These are phyloP conservation scores for Odontomyia ornata DNA, from an alignment of 2,888 invertebrate species.

Conservation along the genomic window DNA sequence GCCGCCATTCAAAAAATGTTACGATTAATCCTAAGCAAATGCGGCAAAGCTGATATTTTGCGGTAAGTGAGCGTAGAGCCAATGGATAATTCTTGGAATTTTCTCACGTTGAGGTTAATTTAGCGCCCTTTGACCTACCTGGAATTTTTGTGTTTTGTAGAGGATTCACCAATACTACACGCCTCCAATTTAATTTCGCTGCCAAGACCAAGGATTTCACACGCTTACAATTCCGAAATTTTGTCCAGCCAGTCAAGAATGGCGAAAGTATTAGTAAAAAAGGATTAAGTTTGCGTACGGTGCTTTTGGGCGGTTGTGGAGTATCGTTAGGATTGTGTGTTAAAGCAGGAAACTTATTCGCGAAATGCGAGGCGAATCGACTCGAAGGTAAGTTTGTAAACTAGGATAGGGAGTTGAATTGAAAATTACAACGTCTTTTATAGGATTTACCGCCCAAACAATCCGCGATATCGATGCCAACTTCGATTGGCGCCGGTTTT, in stretches of 20 bases:
- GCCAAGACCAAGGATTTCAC: slow-evolving; percentile 18
- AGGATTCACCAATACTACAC: slow-evolving; percentile 13
- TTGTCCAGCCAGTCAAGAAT: not conserved
- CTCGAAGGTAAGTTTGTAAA: slow-evolving; percentile 52
- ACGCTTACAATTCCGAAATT: slow-evolving; percentile 13
- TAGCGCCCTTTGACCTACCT: slow-evolving; percentile 27
- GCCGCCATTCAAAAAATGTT: slow-evolving; percentile 26
- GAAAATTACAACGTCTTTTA: not conserved
- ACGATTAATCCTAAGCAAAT: slow-evolving; percentile 31
- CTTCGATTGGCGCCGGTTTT: slow-evolving; percentile 83
- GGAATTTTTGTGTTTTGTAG: slow-evolving; percentile 1
- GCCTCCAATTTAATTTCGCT: slow-evolving; percentile 24
- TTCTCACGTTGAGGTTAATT: slow-evolving; percentile 14
- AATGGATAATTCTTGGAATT: not conserved
- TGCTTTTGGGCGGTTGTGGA: slow-evolving; percentile 57
- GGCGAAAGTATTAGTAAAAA: not conserved
- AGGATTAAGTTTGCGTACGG: slow-evolving; percentile 45
- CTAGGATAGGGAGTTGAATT: not conserved
- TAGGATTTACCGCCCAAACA: slow-evolving; percentile 55
- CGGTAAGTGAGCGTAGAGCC: slow-evolving; percentile 7
- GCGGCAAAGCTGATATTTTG: slow-evolving; percentile 26
- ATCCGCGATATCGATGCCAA: slow-evolving; percentile 66
- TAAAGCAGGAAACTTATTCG: slow-evolving; percentile 54
- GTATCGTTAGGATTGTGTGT: slow-evolving; percentile 56
- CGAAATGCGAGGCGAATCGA: slow-evolving; percentile 59